Base-by-base conservation (phyloP, 2,113 vertebrate species). In the Platanista minor region DNA sequence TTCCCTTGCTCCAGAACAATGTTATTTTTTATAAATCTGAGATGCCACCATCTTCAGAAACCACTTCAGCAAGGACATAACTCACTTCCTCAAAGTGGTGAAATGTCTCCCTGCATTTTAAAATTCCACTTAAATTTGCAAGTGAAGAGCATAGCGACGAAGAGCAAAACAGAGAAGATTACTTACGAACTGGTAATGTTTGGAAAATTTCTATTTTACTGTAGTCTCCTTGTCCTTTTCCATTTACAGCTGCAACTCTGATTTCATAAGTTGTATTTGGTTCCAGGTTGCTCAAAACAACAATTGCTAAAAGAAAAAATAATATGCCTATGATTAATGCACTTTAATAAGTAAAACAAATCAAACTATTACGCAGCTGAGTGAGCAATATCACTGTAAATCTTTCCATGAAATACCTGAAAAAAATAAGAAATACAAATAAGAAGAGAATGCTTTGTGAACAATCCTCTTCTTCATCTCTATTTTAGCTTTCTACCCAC, bases 261-360 rank as follows among this genome's bases (percentile, higher is more conserved):
- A 99, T 99, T 98, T 99, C 99, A 4, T 99, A 99, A 2, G 99
- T 99, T 0, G 99, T 99, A 98, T 99, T 99, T 98, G 99, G 99
- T 98, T 99, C 99, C 98, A 99, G 98, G 94, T 98, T 99, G 83
- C 98, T 99, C 95, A 99, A 99, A 98, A 99, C 98, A 98, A 99
- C 99, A 59, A 99, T 99, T 90, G 99, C 99, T 99, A 96, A 93
- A 97, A 66, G 13, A 96, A 96, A 5, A 27, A 87, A 69, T 64
- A 33, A 81, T 33, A 36, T 20, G n/a, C 0, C 7, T 46, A 87
- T 1, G 5, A 54, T 77, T 31, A 90, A 82, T 64, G 18, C 1
- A 78, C 39, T 81, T 87, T 72, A 64, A 52, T 91, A 87, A 74
- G 72, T 2, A 89, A 85, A 85, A 71, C 0, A 66, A 71, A 64